Base-by-base conservation (phyloP, 2,888 invertebrate genomes). In the Zygaena filipendulae region DNA sequence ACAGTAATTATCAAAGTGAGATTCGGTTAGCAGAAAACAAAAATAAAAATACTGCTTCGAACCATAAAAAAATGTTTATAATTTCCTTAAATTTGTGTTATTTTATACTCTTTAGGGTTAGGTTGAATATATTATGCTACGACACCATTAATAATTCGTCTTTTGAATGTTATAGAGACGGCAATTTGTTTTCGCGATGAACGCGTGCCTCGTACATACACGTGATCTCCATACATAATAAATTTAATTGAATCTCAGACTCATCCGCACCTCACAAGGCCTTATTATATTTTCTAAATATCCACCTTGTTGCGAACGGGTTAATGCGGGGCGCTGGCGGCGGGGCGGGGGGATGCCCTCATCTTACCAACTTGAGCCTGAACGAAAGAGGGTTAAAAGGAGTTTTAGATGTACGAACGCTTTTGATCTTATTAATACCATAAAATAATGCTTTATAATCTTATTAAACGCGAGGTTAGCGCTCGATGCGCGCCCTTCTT, bases 401-500 rank as follows among this genome's bases (percentile, higher is more conserved):
- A 80, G 77, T 79, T 80, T 75, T 68, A 72, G 80, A 79, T 72
- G 80, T 81, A 79, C 66, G 81, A 82, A 83, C 84, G 84, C 85
- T 84, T 85, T 85, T 86, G 85, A 85, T 86, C 85, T 85, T 83
- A 85, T 85, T 85, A 86, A 85, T 86, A 81, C 84, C 83, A 83
- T 84, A 84, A 86, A 85, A 86, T 86, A 86, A 86, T 86, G 84
- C 85, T 82, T 82, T 82, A 83, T 86, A 86, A 86, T 86, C 86
- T 85, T 84, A 86, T 86, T 86, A 86, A 83, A 84, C 82, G 82
- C 84, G 83, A 85, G 84, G 85, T 85, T 85, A 85, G 82, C 80
- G 81, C 80, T 77, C 62, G 60, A 58, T 51, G 59, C 55, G 59
- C 64, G 58, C 71, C 68, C 74, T 68, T 43, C 52, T 42, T 45